phyloP scores from a whole-genome alignment of 2,888 invertebrate species.

The Chrysopilus asiliformis region DNA sequence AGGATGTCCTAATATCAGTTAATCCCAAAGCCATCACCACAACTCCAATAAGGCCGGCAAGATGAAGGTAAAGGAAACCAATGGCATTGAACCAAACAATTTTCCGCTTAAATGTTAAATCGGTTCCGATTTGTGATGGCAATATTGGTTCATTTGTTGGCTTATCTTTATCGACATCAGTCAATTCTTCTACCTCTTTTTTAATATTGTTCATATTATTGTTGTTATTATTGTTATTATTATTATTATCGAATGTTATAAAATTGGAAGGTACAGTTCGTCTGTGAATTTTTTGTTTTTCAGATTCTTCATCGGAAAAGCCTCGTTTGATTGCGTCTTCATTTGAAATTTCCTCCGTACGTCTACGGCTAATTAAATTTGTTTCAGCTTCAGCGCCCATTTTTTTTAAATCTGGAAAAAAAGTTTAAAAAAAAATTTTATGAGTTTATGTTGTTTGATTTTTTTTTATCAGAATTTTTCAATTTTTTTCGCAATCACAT shows the following conservation, averaged over 20 bases:
- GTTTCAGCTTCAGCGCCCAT: conserved; percentile 19
- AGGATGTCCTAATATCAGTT: conserved; percentile 23
- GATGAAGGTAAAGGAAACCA: conserved; percentile 44
- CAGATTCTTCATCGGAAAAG: conserved; percentile 11
- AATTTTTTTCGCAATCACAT: too few species aligned
- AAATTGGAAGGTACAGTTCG: not conserved
- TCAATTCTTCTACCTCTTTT: conserved; percentile 11
- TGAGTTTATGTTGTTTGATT: too few species aligned
- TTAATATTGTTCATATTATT: conserved; percentile 4
- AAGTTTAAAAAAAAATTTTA: too few species aligned
- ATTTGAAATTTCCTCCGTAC: conserved; percentile 1
- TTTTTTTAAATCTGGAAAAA: too few species aligned
- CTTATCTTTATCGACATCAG: conserved; percentile 12
- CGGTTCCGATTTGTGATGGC: conserved; percentile 38
- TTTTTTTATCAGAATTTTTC: too few species aligned
- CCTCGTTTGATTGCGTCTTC: conserved; percentile 6
- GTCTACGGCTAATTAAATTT: conserved; percentile 14
- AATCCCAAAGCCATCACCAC: conserved; percentile 17
- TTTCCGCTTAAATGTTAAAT: conserved; percentile 37
- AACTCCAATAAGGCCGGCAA: conserved; percentile 25
- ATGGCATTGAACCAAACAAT: conserved; percentile 50
- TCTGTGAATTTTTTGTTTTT: conserved; percentile 5
- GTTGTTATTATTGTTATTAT: too few species aligned
- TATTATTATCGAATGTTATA: too few species aligned
- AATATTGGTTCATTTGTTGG: conserved; percentile 12